Conservation (phyloP, 2,113 vertebrate genomes). For the Tetraodon nigroviridis region DNA sequence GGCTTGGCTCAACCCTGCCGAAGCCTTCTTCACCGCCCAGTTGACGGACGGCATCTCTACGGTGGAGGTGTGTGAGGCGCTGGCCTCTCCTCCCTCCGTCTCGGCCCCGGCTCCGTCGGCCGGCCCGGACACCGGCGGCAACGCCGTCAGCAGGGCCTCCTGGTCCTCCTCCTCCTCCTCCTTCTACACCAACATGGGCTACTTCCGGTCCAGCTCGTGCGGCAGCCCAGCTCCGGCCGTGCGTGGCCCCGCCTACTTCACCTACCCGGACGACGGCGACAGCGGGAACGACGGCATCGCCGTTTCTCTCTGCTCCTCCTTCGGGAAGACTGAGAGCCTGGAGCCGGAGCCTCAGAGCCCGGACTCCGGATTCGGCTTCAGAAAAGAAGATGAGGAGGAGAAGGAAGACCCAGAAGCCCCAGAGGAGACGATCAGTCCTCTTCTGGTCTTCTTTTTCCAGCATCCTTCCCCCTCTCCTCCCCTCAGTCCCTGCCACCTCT, state of each 20-base stretch:
- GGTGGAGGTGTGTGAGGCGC: conserved; percentile 51
- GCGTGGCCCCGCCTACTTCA: conserved; percentile 56
- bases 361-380: conserved; percentile 62
- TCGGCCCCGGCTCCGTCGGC: neutral
- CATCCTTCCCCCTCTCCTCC: conserved; percentile 1
- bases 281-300: neutral
- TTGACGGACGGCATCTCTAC: conserved; percentile 56
- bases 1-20: conserved; percentile 68
- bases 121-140: conserved; percentile 12
- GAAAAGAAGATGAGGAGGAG: conserved; percentile 26
- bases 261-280: conserved; percentile 38
- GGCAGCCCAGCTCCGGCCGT: conserved; percentile 19
- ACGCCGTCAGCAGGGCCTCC: neutral
- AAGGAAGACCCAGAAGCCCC: conserved; percentile 4
- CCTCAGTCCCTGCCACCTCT: neutral
- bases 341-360: conserved; percentile 47
- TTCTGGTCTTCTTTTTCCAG: conserved; percentile 25
- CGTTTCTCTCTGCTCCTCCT: conserved; percentile 8
- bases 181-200: conserved; percentile 70
- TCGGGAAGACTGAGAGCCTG: conserved; percentile 43
- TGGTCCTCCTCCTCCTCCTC: conserved; percentile 49
- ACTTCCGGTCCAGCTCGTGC: conserved; percentile 62
- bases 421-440: conserved; percentile 3
- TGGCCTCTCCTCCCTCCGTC: conserved; percentile 18
- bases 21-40: conserved; percentile 34